Base-by-base conservation (phyloP, 2,113 vertebrate species). In the Anolis carolinensis region DNA sequence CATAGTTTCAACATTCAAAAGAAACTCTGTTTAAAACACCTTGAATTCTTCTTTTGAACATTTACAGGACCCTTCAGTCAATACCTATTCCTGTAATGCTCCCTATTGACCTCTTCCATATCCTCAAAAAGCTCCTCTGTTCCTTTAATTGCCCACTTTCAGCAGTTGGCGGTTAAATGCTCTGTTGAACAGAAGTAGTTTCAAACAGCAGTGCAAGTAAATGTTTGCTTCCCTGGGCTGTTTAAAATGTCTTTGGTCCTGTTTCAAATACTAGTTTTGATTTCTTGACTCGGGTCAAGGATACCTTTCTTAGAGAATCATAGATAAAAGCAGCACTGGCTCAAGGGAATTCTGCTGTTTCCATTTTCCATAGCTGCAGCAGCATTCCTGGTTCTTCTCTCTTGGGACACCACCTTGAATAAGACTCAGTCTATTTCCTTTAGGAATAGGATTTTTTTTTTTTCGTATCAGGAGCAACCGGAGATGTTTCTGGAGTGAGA, bases 71-170 rank as follows among this genome's bases (percentile, higher is more conserved):
- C 55, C 62, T 82, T 75, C 34, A 39, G 79, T 73, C 71, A 5
- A 70, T 75, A 52, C 44, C 48, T 23, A 59, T 70, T 63, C 39
- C 84, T 65, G 50, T 65, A 36, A 79, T 30, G 25, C 50, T 62
- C 34, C 65, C 67, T 59, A 62, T 80, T 81, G 25, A 23, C 68
- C 55, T 77, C n/a, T 62, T 84, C 75, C 23, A 34, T 86, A 71
- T 30, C 44, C 16, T 86, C 62, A 67, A 52, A 36, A 65, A 67
- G 62, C 30, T 67, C n/a, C n/a, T 65, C 20, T 68, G 59, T 72
- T 59, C 59, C 63, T 79, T 50, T 79, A 55, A 63, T 87, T 74
- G 6, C 20, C 62, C 81, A 39, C n/a, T 88, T 88, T 89, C 30
- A 39, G 80, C 70, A 11, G 34, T 48, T 52, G 36, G 50, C 50